Percentiles rank a stretch among this genome's conserved stretches.
Conservation (phyloP, 2,113 vertebrate genomes). For the Xerus inauris region DNA sequence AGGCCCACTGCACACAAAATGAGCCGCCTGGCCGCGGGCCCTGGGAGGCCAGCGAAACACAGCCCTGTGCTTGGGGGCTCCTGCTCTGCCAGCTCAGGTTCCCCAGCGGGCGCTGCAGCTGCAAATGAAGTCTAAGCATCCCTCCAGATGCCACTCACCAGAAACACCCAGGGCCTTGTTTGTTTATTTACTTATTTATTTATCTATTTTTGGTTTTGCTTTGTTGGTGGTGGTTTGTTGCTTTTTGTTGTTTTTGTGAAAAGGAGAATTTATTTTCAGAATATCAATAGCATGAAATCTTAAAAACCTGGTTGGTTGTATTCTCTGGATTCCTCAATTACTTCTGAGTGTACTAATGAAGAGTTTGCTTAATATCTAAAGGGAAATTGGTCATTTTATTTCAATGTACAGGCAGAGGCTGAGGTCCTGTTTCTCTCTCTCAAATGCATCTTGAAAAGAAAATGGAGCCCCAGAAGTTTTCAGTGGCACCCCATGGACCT, state of each 20-base stretch:
- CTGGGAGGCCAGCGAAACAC: no score
- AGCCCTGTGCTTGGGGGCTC: not conserved
- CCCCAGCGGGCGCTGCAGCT: accelerated
- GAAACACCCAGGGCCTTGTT: not conserved
- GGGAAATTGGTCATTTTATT: not conserved
- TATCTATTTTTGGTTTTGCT: not conserved
- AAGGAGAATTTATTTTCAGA: not conserved
- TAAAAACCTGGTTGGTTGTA: accelerated
- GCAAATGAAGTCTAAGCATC: accelerated
- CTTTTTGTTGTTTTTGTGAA: not conserved
- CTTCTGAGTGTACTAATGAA: not conserved
- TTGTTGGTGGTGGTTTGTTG: no score
- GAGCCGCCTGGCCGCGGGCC: no score
- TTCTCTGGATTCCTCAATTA: not conserved
- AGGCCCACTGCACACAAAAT: no score
- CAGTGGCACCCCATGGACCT: not conserved
- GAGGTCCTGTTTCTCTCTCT: not conserved
- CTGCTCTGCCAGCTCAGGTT: no score
- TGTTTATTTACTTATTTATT: no score
- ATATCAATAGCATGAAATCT: not conserved
- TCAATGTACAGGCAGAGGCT: accelerated
- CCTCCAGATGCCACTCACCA: accelerated
- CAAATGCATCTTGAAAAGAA: not conserved
- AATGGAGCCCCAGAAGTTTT: not conserved
- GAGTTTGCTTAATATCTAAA: not conserved